phyloP scores from a whole-genome alignment of 2,797 vertebrate genomes.

The Aplochiton taeniatus region DNA sequence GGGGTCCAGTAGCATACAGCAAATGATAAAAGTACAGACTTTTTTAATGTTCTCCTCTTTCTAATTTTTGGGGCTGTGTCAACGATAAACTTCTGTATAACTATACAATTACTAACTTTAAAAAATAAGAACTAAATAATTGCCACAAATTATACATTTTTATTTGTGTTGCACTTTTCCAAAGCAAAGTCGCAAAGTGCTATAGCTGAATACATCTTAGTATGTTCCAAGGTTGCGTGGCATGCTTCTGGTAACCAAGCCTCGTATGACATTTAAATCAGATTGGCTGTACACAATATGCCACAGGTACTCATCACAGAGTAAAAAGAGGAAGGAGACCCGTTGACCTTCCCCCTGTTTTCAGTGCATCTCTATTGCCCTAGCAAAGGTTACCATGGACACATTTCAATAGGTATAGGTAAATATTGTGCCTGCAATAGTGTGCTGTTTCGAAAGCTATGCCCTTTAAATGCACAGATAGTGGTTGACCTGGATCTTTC shows the following conservation, averaged over 20 bases:
- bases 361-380: slow-evolving; percentile 59
- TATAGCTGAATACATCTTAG: background rate
- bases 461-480: background rate
- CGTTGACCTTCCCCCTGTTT: slow-evolving; percentile 66
- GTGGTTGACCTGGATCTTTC: background rate
- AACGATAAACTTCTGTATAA: too few relatives aligned
- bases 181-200: background rate
- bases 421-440: background rate
- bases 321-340: slow-evolving; percentile 36
- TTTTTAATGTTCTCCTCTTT: too few relatives aligned
- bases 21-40: too few relatives aligned
- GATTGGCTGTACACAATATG: slow-evolving; percentile 29
- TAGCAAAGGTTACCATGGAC: slow-evolving; percentile 67
- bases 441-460: background rate
- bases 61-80: too few relatives aligned
- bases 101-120: too few relatives aligned
- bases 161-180: too few relatives aligned
- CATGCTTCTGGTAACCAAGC: background rate
- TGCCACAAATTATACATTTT: too few relatives aligned
- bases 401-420: slow-evolving; percentile 35
- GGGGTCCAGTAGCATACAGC: too few relatives aligned
- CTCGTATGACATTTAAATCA: slow-evolving; percentile 34
- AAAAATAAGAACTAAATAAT: too few relatives aligned
- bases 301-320: slow-evolving; percentile 24
- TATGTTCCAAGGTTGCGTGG: slow-evolving; percentile 11